These are phyloP conservation scores for Ictalurus punctatus DNA, from an alignment of 2,113 vertebrate genomes.

Conservation along the genomic window DNA sequence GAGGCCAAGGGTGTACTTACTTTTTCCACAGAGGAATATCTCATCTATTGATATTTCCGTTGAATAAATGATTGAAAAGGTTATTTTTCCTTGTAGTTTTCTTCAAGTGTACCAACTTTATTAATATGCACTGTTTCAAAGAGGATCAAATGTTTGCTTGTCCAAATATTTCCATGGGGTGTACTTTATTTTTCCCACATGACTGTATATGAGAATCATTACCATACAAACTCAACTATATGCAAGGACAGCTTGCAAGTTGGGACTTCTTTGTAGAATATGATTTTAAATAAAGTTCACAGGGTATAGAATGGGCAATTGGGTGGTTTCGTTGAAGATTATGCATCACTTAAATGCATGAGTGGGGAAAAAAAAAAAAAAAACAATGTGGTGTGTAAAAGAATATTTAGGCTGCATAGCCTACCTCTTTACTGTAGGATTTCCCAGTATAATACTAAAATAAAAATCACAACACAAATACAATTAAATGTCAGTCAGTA, in stretches of 20 bases:
- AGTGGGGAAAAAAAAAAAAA: neutral
- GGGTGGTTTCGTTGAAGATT: neutral
- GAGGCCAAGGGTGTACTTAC: too few species aligned
- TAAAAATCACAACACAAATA: neutral
- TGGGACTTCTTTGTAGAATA: neutral
- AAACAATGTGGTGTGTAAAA: neutral
- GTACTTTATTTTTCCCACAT: too few species aligned
- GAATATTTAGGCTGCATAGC: neutral
- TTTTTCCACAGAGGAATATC: too few species aligned
- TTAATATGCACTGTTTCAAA: too few species aligned
- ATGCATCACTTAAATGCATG: neutral
- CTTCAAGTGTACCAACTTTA: too few species aligned
- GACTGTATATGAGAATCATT: neutral
- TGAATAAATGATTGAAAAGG: too few species aligned
- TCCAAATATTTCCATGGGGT: neutral
- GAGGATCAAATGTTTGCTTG: neutral
- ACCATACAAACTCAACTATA: neutral
- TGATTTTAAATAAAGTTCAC: neutral
- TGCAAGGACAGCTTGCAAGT: neutral
- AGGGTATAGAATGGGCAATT: neutral
- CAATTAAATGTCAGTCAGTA: neutral
- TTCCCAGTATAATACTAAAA: neutral
- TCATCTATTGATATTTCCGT: too few species aligned
- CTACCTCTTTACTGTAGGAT: neutral
- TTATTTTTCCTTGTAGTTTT: too few species aligned